These are phyloP conservation scores for Oscheius sp. DNA, from an alignment of 2,888 invertebrate genomes.

Conservation along the genomic window DNA sequence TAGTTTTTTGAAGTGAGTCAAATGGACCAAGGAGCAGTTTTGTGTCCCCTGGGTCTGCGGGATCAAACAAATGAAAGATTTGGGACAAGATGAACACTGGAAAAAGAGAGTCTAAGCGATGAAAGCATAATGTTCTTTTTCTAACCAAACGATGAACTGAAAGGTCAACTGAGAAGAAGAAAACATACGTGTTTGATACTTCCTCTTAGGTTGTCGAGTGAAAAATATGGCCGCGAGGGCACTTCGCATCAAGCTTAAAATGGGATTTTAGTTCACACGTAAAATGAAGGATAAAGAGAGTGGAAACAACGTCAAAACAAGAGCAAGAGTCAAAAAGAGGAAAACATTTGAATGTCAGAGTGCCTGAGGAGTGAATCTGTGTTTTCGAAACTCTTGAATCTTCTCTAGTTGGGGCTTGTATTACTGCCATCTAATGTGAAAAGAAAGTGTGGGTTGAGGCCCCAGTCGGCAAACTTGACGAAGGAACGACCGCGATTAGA, in stretches of 20 bases:
- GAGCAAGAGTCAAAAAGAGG: neutral
- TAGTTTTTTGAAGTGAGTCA: neutral
- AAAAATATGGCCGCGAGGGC: conserved; percentile 37
- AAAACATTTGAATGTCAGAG: neutral
- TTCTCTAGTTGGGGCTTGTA: neutral
- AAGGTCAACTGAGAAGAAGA: conserved; percentile 5
- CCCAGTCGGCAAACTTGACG: neutral
- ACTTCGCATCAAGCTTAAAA: conserved; percentile 36
- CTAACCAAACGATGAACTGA: neutral
- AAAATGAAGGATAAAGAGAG: neutral
- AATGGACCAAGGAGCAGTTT: conserved; percentile 18
- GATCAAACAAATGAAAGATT: conserved; percentile 33
- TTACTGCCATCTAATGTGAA: neutral
- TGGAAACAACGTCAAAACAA: conserved; percentile 10
- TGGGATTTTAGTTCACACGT: conserved; percentile 4
- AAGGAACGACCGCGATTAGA: conserved; percentile 7
- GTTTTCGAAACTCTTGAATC: neutral
- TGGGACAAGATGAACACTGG: conserved; percentile 28
- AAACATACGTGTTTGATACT: conserved; percentile 31
- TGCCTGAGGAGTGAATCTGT: neutral
- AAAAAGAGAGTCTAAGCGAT: conserved; percentile 8
- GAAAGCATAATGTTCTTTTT: neutral
- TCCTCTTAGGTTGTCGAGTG: conserved; percentile 33
- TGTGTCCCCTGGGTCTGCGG: conserved; percentile 5
- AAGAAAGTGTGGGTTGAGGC: neutral